These are phyloP conservation scores for Rhingia rostrata DNA, from an alignment of 2,888 invertebrate species.

Conservation along the genomic window DNA sequence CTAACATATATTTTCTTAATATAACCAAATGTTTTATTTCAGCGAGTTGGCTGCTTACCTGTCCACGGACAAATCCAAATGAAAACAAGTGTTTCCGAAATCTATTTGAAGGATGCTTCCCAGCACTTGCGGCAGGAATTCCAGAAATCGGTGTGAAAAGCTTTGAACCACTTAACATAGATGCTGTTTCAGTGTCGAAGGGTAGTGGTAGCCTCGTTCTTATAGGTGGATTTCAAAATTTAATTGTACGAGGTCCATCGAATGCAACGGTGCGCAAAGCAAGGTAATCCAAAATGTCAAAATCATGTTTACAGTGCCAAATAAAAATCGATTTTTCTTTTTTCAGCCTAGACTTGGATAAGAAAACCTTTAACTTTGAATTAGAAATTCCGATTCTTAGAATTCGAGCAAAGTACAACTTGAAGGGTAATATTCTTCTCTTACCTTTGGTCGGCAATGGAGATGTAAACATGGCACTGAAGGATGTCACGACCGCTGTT, in stretches of 20 bases:
- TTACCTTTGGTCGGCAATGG: constrained; percentile 85
- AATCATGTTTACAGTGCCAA: background rate
- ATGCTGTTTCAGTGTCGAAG: constrained; percentile 84
- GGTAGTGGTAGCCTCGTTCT: constrained; percentile 84
- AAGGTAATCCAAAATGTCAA: constrained; percentile 75
- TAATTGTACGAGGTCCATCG: constrained; percentile 85
- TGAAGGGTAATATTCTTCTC: constrained; percentile 85
- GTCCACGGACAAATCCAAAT: constrained; percentile 84
- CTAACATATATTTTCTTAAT: too few relatives aligned
- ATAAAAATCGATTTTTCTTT: too few relatives aligned
- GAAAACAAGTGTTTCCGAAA: constrained; percentile 84
- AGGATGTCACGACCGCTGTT: constrained; percentile 84
- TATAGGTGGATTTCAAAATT: constrained; percentile 84
- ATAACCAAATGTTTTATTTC: constrained; percentile 75
- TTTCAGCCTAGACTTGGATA: constrained; percentile 84
- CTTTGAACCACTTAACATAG: constrained; percentile 85
- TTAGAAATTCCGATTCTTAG: constrained; percentile 84
- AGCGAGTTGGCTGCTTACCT: constrained; percentile 85
- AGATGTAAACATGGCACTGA: constrained; percentile 84
- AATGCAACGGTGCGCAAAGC: constrained; percentile 84
- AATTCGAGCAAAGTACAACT: constrained; percentile 85
- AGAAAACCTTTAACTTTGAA: constrained; percentile 84
- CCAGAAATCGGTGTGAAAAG: constrained; percentile 85
- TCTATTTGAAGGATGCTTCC: constrained; percentile 85
- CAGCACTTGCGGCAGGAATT: constrained; percentile 85